Base-by-base conservation (phyloP, 1,140 invertebrate genomes). In the Drosophila lacteicornis region DNA sequence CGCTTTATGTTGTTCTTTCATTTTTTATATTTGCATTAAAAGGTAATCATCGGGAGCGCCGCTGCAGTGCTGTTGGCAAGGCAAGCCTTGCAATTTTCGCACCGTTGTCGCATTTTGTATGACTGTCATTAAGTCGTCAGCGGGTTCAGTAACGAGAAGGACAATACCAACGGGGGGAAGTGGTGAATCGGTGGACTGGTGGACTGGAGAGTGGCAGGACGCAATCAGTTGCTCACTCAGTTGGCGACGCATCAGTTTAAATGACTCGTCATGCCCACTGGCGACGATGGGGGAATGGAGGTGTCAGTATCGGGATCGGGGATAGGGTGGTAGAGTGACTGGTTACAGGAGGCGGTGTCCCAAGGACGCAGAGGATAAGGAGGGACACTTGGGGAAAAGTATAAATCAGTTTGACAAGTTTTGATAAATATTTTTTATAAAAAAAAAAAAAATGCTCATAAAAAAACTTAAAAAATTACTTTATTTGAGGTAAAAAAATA, bases 51-150 rank as follows among this genome's bases (percentile, higher is more conserved):
- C 63, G 85, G 78, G 75, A 75, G 74, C 73, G 75, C 58, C 69
- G 58, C 51, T 66, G 69, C 66, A 59, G 38, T 56, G 53, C 56
- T 58, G 45, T 12, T 75, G 74, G 73, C 74, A 70, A 60, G 68
- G 77, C 78, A 81, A 60, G 75, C 75, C 63, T 78, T 85, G 85
- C 79, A 90, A 83, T 90, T 88, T 87, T 87, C 84, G 78, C 84
- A 79, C 84, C 85, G 85, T 71, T 87, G 84, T 88, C 79, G 84
- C 80, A 87, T 90, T 87, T 87, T 87, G 85, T 90, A 90, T 81
- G 84, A 66, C 84, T 87, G 84, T 87, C 84, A 87, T 87, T 87
- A 87, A 87, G 84, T 87, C 84, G 80, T 87, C 84, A 87, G 85
- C 85, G 69, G 76, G 84, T 79, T 71, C 67, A 56, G 75, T 78